Percentiles rank a stretch among this genome's conserved stretches.
phyloP scores from a whole-genome alignment of 1,140 invertebrate species.

The Trichonephila clavata region DNA sequence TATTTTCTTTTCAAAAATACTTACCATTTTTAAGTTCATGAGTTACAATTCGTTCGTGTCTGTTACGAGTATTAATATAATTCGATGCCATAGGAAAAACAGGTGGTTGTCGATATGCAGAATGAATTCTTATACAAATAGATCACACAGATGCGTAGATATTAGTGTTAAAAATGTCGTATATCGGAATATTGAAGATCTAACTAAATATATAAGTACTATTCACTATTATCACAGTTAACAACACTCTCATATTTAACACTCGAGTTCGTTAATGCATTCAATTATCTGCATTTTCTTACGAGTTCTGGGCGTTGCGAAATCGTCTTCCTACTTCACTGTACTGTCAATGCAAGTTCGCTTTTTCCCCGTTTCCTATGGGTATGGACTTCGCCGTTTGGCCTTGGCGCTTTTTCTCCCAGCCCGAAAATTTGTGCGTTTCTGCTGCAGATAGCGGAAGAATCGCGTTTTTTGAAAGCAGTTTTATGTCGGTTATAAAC shows the following conservation, averaged over 20 bases:
- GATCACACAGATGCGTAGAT: conserved; percentile 1
- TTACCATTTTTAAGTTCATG: conserved; percentile 84
- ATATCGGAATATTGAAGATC: background rate
- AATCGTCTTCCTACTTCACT: background rate
- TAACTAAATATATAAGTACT: background rate
- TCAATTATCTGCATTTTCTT: background rate
- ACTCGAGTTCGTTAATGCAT: background rate
- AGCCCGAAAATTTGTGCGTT: background rate
- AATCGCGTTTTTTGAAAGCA: background rate
- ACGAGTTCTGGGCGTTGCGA: background rate
- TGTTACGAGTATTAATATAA: conserved; percentile 77
- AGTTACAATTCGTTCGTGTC: conserved; percentile 83
- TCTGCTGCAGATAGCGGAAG: conserved; percentile 5
- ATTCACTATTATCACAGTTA: background rate
- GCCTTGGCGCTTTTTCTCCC: conserved; percentile 23
- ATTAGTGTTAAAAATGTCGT: background rate
- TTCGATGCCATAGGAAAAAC: conserved; percentile 60
- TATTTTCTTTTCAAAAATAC: conserved; percentile 76
- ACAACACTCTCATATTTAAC: background rate
- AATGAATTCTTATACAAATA: conserved; percentile 6
- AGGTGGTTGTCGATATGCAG: conserved; percentile 4
- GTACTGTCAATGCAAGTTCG: conserved; percentile 10
- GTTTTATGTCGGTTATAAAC: background rate
- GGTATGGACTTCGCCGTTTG: conserved; percentile 6
- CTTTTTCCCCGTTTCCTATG: conserved; percentile 21